Percentiles rank a stretch among this genome's conserved stretches.
Conservation (phyloP, 1,140 invertebrate genomes). For the Drosophila hydei region DNA sequence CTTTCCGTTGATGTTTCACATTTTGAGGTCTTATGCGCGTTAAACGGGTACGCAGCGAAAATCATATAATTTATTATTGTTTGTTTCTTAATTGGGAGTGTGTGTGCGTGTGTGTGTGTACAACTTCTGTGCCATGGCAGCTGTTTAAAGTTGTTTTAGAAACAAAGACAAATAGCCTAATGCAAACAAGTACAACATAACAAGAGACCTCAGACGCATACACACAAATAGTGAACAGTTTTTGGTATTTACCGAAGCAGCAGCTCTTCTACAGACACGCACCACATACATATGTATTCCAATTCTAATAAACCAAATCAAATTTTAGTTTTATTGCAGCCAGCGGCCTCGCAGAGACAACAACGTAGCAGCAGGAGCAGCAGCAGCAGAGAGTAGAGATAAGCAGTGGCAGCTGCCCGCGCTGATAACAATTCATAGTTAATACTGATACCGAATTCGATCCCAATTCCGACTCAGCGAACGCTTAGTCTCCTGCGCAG, state of each 20-base stretch:
- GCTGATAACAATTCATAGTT: conserved; percentile 18
- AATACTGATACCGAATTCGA: conserved; percentile 27
- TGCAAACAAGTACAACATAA: conserved; percentile 25
- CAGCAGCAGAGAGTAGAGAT: conserved; percentile 34
- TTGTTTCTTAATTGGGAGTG: conserved; percentile 12
- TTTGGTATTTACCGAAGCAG: conserved; percentile 14
- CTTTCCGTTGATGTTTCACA: conserved; percentile 22
- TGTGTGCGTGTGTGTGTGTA: conserved; percentile 22
- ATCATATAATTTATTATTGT: conserved; percentile 32
- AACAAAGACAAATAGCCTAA: conserved; percentile 17
- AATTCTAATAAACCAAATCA: conserved; percentile 70
- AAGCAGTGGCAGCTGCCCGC: conserved; percentile 29
- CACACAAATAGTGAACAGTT: conserved; percentile 11
- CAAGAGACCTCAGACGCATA: not conserved
- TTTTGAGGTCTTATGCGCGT: conserved; percentile 22
- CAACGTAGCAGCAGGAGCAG: conserved; percentile 30
- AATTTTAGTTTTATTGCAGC: conserved; percentile 66
- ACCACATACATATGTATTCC: conserved; percentile 47
- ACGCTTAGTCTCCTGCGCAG: conserved; percentile 24
- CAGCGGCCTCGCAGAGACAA: conserved; percentile 42
- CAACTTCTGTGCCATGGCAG: conserved; percentile 23
- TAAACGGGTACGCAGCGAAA: conserved; percentile 29
- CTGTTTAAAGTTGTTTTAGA: conserved; percentile 57
- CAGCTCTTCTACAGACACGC: not conserved
- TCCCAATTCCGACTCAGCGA: conserved; percentile 3